Evolutionary conservation across 2,888 invertebrate species (phyloP).

Genomic region (Cerastoderma edule): DNA sequence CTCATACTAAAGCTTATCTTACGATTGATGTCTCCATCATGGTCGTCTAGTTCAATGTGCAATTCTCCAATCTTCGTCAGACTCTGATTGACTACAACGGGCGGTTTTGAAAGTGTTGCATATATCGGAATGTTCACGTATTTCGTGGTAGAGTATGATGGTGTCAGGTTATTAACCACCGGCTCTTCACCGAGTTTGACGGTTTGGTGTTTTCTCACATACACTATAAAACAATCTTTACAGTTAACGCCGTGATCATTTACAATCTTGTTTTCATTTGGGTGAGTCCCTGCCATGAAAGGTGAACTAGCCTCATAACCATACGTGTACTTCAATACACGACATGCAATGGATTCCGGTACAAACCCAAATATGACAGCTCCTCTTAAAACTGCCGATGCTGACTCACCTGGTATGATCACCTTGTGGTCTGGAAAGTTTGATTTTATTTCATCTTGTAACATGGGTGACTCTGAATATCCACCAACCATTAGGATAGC

Average conservation of each 20-base stretch:
- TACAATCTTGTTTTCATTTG: not conserved
- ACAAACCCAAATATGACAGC: conserved; percentile 28
- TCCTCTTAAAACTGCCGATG: conserved; percentile 22
- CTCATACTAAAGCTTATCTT: not conserved
- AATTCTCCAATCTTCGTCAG: conserved; percentile 1
- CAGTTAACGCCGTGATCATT: conserved; percentile 2
- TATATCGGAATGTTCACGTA: not conserved
- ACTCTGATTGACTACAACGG: not conserved
- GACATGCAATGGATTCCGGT: conserved; percentile 16
- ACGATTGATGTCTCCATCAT: conserved; percentile 1
- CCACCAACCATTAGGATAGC: conserved; percentile 42
- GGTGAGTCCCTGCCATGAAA: too few relatives aligned
- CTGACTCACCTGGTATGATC: conserved; percentile 23
- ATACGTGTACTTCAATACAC: conserved; percentile 31
- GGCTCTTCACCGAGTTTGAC: not conserved
- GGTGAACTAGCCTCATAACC: not conserved
- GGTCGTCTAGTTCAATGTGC: not conserved
- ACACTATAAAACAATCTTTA: conserved; percentile 5
- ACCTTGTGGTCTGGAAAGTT: conserved; percentile 6
- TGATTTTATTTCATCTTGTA: conserved; percentile 23
- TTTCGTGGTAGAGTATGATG: not conserved
- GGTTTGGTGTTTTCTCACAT: not conserved
- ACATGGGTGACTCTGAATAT: conserved; percentile 31
- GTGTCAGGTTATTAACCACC: not conserved
- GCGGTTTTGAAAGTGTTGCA: conserved; percentile 1